Conservation (phyloP, 2,797 vertebrate genomes). For the Gallinago solitaria region DNA sequence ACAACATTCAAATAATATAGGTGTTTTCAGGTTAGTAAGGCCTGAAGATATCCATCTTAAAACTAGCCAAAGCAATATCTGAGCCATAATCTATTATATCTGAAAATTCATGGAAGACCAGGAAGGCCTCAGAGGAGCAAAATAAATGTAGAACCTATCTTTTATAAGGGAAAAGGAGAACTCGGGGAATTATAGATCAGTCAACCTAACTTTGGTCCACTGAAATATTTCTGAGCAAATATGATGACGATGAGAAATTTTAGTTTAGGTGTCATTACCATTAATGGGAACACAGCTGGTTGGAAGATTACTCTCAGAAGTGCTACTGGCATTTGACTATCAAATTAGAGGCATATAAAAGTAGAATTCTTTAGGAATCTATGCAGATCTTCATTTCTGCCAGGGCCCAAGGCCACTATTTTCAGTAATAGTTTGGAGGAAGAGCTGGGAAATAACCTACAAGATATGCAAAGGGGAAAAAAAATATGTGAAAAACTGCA, state of each 20-base stretch:
- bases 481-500: neutral
- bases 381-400: neutral
- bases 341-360: neutral
- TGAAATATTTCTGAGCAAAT: neutral
- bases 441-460: neutral
- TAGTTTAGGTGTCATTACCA: neutral
- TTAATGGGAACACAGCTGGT: neutral
- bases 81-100: neutral
- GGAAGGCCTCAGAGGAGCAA: neutral
- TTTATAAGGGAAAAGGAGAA: neutral
- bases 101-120: neutral
- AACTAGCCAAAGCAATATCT: neutral
- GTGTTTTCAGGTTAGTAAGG: neutral
- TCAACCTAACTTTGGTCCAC: neutral
- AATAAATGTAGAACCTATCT: neutral
- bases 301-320: neutral
- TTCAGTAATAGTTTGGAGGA: neutral
- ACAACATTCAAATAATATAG: neutral
- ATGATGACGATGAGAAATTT: neutral
- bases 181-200: neutral
- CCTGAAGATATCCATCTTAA: neutral
- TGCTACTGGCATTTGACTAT: neutral
- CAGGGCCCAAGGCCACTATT: neutral
- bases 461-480: neutral
- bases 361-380: neutral